These are phyloP conservation scores for Sprattus sprattus DNA, from an alignment of 2,113 vertebrate species.

Conservation along the genomic window DNA sequence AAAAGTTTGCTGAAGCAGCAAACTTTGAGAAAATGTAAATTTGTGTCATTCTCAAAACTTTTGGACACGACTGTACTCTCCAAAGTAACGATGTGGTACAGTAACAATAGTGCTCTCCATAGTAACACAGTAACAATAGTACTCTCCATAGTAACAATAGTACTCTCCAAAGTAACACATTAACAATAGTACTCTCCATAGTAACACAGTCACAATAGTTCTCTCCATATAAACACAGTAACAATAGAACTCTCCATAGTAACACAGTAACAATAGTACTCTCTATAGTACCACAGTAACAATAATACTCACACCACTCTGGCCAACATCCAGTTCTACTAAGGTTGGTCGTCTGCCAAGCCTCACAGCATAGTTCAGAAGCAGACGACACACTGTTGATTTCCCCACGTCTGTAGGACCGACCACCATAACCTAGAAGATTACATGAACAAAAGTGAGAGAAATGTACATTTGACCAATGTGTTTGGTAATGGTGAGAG, in stretches of 20 bases:
- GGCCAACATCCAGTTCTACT: slow-evolving; percentile 95
- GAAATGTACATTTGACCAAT: no score
- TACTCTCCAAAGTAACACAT: no score
- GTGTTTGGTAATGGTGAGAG: background rate
- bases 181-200: background rate
- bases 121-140: background rate
- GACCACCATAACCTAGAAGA: slow-evolving; percentile 87
- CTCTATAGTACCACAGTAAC: background rate
- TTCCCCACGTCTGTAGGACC: slow-evolving; percentile 95
- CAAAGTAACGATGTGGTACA: no score
- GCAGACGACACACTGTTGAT: slow-evolving; percentile 85
- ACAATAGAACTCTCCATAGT: no score
- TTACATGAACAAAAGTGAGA: background rate
- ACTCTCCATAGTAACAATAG: no score
- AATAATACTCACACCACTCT: slow-evolving; percentile 84
- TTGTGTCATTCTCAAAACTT: no score
- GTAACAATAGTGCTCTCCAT: background rate
- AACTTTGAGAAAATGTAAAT: no score
- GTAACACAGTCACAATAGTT: background rate
- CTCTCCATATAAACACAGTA: no score
- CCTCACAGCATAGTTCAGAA: slow-evolving; percentile 93
- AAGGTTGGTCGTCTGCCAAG: slow-evolving; percentile 92
- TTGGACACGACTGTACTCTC: no score
- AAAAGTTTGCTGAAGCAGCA: no score
- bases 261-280: background rate